Conservation (phyloP, 2,888 invertebrate species). For the Trachelus stipa region DNA sequence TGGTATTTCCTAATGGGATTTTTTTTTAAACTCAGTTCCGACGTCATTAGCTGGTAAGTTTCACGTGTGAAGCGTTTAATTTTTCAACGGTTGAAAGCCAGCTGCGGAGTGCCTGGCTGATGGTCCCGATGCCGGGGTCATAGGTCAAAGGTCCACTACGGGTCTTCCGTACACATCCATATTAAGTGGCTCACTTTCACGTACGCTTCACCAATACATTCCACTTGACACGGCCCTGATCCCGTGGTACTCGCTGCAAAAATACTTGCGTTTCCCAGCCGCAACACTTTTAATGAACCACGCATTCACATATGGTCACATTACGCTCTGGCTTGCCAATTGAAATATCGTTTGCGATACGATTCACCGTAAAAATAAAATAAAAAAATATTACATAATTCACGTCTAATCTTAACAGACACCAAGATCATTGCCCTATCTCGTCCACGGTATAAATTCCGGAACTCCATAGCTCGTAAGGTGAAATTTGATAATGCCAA, state of each 20-base stretch:
- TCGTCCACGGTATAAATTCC: background rate
- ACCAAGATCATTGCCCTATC: background rate
- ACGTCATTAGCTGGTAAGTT: slow-evolving; percentile 15
- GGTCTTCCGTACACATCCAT: slow-evolving; percentile 53
- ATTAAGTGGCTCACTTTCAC: slow-evolving; percentile 56
- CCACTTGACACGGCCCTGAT: slow-evolving; percentile 38
- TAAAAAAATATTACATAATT: background rate
- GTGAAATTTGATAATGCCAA: too few species aligned
- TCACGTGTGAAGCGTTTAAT: slow-evolving; percentile 30
- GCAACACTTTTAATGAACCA: background rate
- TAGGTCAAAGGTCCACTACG: slow-evolving; percentile 52
- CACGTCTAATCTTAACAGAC: background rate
- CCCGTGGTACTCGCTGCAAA: slow-evolving; percentile 29
- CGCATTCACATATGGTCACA: background rate
- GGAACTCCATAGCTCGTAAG: background rate
- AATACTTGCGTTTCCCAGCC: slow-evolving; percentile 19
- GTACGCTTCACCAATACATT: slow-evolving; percentile 18
- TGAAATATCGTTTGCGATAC: background rate
- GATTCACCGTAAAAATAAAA: background rate
- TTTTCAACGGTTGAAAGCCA: slow-evolving; percentile 14
- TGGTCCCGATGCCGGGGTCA: slow-evolving; percentile 51
- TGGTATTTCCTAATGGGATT: background rate
- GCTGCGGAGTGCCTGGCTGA: slow-evolving; percentile 32
- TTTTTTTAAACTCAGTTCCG: background rate
- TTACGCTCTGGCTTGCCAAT: background rate